Evolutionary conservation across 2,888 invertebrate species (phyloP).

Genomic region (Tortrix viridana): DNA sequence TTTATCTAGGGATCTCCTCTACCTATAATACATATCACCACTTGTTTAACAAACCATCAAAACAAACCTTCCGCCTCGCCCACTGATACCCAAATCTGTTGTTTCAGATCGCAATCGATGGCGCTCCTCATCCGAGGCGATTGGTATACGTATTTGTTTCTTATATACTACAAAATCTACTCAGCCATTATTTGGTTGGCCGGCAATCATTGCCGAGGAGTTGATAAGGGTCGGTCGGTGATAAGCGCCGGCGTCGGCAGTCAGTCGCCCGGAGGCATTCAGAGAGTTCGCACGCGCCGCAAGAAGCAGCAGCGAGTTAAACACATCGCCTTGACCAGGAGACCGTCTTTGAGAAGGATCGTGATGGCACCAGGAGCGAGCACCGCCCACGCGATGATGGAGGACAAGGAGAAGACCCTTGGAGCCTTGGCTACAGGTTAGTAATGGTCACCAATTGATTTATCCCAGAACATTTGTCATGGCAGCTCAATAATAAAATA

Average conservation of each 20-base stretch:
- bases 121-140: slow-evolving; percentile 73
- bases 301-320: slow-evolving; percentile 65
- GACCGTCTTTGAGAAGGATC: slow-evolving; percentile 75
- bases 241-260: slow-evolving; percentile 71
- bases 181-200: slow-evolving; percentile 75
- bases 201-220: slow-evolving; percentile 76
- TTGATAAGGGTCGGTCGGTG: slow-evolving; percentile 80
- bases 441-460: slow-evolving; percentile 33
- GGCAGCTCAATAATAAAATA: too few relatives aligned
- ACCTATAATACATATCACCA: too few relatives aligned
- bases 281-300: slow-evolving; percentile 76
- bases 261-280: slow-evolving; percentile 75
- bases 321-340: slow-evolving; percentile 73
- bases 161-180: slow-evolving; percentile 76
- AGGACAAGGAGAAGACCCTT: slow-evolving; percentile 79
- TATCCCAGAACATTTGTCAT: too few relatives aligned
- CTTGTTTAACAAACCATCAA: too few relatives aligned
- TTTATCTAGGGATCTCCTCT: too few relatives aligned
- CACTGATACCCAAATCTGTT: slow-evolving; percentile 41
- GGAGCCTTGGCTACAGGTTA: slow-evolving; percentile 67
- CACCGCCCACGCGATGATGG: slow-evolving; percentile 82
- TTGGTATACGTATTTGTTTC: slow-evolving; percentile 73
- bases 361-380: slow-evolving; percentile 85
- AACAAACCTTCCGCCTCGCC: slow-evolving; percentile 13
- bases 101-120: slow-evolving; percentile 79